Base-by-base conservation (phyloP, 1,140 invertebrate species). In the Hypothenemus hampei region DNA sequence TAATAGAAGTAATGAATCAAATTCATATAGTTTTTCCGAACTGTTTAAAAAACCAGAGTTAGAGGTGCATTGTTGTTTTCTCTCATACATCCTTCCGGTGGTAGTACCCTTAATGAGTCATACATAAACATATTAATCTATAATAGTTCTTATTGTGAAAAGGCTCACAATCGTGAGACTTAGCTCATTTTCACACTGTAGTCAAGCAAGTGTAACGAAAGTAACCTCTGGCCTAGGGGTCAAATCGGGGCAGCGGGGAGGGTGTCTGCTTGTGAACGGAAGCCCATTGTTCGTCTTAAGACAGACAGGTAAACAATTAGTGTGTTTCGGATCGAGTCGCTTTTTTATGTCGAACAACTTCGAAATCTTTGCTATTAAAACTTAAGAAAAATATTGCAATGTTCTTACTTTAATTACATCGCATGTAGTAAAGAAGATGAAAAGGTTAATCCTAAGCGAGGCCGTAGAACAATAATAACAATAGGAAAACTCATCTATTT, bases 51-150 rank as follows among this genome's bases (percentile, higher is more conserved):
- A n/a, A n/a, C n/a, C n/a, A n/a, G n/a, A n/a, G n/a, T n/a, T n/a
- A n/a, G n/a, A n/a, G n/a, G n/a, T n/a, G n/a, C n/a, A 7, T 37
- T 37, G 35, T 23, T 43, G 40, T 24, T 40, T 53, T 56, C 35
- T n/a, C n/a, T 46, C 39, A 43, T 56, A 46, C 45, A 41, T 56
- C 51, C 56, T 58, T 58, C 60, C 60, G 45, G 55, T 19, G 43
- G 53, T 47, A 40, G n/a, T n/a, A n/a, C n/a, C 47, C 43, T 57
- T 60, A 65, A 62, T 65, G 63, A 64, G 55, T 62, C 62, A 64
- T 62, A 57, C 62, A 64, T 62, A 64, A 62, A 64, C 60, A 62
- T 60, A 62, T 53, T 50, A 39, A 58, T 61, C 60, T 61, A 58
- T 61, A 62, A 57, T 37, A 49, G 47, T 53, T 59, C 53, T 62